Base-by-base conservation (phyloP, 1,140 invertebrate genomes). In the Oncopodura yosiiana region DNA sequence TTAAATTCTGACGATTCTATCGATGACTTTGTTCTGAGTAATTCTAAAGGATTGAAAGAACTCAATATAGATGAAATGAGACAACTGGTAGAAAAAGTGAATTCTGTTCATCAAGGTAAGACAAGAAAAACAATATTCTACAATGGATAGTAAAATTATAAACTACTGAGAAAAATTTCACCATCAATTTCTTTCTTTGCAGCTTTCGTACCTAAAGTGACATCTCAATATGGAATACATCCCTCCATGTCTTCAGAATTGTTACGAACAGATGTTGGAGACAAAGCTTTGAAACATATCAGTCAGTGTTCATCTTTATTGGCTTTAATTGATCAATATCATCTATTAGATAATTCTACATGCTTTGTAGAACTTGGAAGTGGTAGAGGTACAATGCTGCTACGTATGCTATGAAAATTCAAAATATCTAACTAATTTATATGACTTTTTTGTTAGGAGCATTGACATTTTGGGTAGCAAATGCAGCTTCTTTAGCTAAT, bases 351-450 rank as follows among this genome's bases (percentile, higher is more conserved):
- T 19, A 67, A 77, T 3, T 64, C 75, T 48, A 81, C 79, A 0
- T 83, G 82, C 67, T 88, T 78, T 66, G 78, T 91, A 48, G 88
- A 93, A 69, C 82, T 90, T 69, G 87, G 88, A 8, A 86, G 87
- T 23, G 87, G 88, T n/a, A 86, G 83, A 78, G 87, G 86, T 77
- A 71, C 66, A 49, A 24, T 29, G 54, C 49, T 53, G n/a, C 36
- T 54, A 23, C 16, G 16, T 24, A 55, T 56, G 41, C 38, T 16
- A 49, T 16, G 18, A 27, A 3, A 27, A 21, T 27, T 26, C 19
- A 53, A n/a, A 46, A 19, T 34, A 29, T 14, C 30, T 26, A 23
- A 24, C 46, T 46, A 16, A 3, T 30, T 38, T 16, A 11, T 23
- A 5, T 38, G 16, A 16, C 24, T 34, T 29, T 29, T 36, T 34